These are phyloP conservation scores for Pecten maximus DNA, from an alignment of 2,888 invertebrate genomes.

Conservation along the genomic window DNA sequence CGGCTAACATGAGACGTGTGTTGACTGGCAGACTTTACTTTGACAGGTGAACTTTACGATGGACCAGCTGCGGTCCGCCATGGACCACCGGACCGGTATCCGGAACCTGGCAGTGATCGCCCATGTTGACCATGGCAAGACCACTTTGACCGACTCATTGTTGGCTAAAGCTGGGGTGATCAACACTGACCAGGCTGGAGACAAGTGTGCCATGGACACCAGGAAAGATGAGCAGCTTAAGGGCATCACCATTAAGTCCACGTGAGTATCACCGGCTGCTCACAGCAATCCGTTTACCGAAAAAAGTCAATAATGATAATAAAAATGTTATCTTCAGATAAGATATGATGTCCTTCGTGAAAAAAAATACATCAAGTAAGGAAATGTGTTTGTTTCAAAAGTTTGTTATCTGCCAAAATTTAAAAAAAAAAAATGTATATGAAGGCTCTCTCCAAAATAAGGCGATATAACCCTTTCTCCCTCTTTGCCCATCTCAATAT, in stretches of 20 bases:
- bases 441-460: no score
- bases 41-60: conserved; percentile 99
- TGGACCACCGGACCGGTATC: conserved; percentile 99
- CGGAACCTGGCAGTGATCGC: conserved; percentile 99
- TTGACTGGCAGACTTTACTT: neutral
- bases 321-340: no score
- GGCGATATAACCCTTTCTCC: no score
- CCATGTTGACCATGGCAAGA: conserved; percentile 99
- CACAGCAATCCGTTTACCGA: no score
- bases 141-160: conserved; percentile 98
- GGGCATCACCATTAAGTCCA: conserved; percentile 99
- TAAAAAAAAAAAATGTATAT: no score
- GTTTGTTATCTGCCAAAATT: no score
- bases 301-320: no score
- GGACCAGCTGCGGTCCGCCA: conserved; percentile 99
- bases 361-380: no score
- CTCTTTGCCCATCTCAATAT: no score
- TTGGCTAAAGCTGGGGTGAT: conserved; percentile 99
- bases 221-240: conserved; percentile 99
- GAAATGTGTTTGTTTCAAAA: no score
- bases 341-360: no score
- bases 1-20: no score
- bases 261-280: conserved; percentile 92
- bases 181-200: conserved; percentile 98
- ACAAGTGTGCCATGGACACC: conserved; percentile 99